phyloP scores from a whole-genome alignment of 2,797 vertebrate genomes.

The Nyctibius grandis region DNA sequence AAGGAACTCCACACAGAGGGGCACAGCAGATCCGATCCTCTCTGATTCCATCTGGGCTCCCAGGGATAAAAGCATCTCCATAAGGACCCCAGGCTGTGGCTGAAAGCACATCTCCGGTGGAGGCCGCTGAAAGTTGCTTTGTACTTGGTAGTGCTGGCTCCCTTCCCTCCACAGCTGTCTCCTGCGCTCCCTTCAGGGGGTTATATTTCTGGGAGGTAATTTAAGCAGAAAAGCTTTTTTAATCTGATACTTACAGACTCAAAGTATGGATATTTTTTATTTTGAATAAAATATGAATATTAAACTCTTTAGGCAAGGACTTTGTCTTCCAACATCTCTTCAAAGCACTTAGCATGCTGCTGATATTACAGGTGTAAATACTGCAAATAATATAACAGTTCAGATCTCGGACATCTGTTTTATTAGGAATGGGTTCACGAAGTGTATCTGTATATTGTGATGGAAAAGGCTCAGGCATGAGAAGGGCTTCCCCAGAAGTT shows the following conservation, averaged over 20 bases:
- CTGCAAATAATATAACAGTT: neutral
- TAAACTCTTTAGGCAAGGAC: constrained; percentile 13
- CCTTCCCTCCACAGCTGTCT: constrained; percentile 21
- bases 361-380: constrained; percentile 9
- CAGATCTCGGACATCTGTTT: neutral
- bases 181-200: neutral
- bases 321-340: neutral
- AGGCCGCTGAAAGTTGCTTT: neutral
- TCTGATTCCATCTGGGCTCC: constrained; percentile 4
- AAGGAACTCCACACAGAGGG: fast-evolving
- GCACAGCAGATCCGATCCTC: fast-evolving
- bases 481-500: neutral
- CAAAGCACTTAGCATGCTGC: neutral
- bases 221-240: constrained; percentile 49
- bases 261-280: neutral
- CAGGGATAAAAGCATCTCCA: neutral
- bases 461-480: neutral
- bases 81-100: neutral
- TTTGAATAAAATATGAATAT: constrained; percentile 30
- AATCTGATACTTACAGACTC: neutral
- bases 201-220: constrained; percentile 6
- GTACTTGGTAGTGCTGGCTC: neutral
- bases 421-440: neutral
- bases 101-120: neutral
- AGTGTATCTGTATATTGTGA: neutral